These are phyloP conservation scores for Montipora efflorescens DNA, from an alignment of 64 coral and sea anemone genomes.

Conservation along the genomic window DNA sequence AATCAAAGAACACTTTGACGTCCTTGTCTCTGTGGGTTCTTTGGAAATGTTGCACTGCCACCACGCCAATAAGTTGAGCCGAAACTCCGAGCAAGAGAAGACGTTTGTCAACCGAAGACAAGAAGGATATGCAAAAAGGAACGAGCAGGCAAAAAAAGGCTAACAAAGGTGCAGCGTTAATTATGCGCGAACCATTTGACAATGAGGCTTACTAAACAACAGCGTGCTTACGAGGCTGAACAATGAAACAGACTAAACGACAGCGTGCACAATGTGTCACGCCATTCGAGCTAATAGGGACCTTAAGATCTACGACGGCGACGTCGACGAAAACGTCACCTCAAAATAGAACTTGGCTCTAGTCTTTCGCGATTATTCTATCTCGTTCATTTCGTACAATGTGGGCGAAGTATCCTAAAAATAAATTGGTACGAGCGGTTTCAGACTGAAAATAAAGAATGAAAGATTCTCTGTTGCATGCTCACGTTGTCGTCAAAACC, in stretches of 20 bases:
- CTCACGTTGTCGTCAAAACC: too few relatives aligned
- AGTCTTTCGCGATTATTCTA: too few relatives aligned
- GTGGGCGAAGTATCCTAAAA: too few relatives aligned
- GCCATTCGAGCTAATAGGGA: too few relatives aligned
- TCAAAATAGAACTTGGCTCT: too few relatives aligned
- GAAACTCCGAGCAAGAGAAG: background rate
- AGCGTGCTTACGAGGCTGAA: background rate
- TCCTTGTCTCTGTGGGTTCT: conserved; percentile 1
- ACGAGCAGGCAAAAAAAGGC: background rate
- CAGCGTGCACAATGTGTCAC: too few relatives aligned
- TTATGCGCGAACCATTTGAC: background rate
- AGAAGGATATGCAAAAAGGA: background rate
- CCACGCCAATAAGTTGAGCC: conserved; percentile 8
- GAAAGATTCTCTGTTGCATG: too few relatives aligned
- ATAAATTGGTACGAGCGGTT: too few relatives aligned
- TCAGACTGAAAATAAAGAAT: too few relatives aligned
- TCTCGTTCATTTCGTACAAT: too few relatives aligned
- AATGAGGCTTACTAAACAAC: background rate
- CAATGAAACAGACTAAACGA: background rate
- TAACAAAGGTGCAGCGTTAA: background rate
- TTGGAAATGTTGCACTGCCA: background rate
- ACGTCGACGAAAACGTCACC: too few relatives aligned
- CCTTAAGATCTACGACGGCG: too few relatives aligned
- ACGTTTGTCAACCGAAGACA: background rate
- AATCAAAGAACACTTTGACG: background rate